Percentiles rank a stretch among this genome's conserved stretches.
Evolutionary conservation across 2,113 vertebrate genomes (phyloP).

Genomic region (Cariama cristata): DNA sequence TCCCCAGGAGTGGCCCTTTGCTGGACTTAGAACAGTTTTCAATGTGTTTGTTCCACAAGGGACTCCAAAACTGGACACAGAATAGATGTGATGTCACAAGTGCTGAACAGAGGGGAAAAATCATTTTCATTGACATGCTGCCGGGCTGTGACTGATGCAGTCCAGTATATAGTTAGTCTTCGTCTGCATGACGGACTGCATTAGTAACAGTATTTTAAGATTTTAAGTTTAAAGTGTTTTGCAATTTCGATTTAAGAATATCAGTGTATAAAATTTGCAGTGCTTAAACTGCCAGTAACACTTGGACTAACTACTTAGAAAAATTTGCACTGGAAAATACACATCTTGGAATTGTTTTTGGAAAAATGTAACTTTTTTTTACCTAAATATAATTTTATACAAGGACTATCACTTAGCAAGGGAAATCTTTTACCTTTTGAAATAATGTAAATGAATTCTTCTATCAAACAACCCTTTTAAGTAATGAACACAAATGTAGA

Average conservation of each 20-base stretch:
- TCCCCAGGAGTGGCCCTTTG: neutral
- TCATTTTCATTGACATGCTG: neutral
- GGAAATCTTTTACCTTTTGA: neutral
- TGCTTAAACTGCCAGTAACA: neutral
- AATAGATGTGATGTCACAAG: neutral
- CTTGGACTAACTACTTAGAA: neutral
- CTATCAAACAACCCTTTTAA: neutral
- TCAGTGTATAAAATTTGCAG: neutral
- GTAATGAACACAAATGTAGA: constrained; percentile 2
- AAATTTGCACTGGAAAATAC: neutral
- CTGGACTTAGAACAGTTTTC: neutral
- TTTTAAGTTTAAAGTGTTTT: neutral
- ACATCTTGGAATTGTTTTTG: neutral
- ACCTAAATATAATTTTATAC: neutral
- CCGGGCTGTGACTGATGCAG: neutral
- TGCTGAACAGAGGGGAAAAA: neutral
- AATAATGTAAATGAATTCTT: neutral
- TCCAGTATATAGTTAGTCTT: neutral
- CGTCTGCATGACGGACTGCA: neutral
- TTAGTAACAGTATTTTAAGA: neutral
- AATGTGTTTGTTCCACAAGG: neutral
- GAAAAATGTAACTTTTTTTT: neutral
- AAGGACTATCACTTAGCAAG: neutral
- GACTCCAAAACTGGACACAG: neutral
- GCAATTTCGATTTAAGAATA: neutral